Evolutionary conservation across 2,797 vertebrate species (phyloP).

Genomic region (Falco columbarius): DNA sequence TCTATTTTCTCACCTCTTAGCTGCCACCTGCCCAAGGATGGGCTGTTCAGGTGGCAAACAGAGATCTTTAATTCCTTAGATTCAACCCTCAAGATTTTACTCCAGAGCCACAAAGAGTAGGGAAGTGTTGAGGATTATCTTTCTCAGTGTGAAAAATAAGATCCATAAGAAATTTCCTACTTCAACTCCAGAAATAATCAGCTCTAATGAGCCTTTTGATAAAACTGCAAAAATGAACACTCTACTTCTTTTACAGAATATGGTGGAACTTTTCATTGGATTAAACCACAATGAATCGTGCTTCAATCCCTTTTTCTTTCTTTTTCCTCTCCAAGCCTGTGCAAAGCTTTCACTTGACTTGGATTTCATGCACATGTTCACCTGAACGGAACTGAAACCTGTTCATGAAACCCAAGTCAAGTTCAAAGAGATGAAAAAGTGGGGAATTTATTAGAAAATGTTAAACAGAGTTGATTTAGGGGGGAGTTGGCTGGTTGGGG

Average conservation of each 20-base stretch:
- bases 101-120: background rate
- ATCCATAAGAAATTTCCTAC: background rate
- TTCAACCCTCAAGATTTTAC: background rate
- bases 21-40: rapidly evolving
- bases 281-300: background rate
- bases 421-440: background rate
- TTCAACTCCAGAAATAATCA: background rate
- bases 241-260: background rate
- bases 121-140: background rate
- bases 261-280: background rate
- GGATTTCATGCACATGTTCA: background rate
- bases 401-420: background rate
- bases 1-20: background rate
- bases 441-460: background rate
- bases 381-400: background rate
- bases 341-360: background rate
- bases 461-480: background rate
- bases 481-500: background rate
- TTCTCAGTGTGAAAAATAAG: background rate
- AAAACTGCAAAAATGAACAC: background rate
- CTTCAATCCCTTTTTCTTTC: background rate
- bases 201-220: background rate
- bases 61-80: background rate
- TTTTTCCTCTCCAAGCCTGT: background rate
- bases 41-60: background rate